A percentile compares a stretch with the other conserved stretches of the same genome.
Evolutionary conservation across 2,888 invertebrate species (phyloP).

Genomic region (Clitarchus hookeri): DNA sequence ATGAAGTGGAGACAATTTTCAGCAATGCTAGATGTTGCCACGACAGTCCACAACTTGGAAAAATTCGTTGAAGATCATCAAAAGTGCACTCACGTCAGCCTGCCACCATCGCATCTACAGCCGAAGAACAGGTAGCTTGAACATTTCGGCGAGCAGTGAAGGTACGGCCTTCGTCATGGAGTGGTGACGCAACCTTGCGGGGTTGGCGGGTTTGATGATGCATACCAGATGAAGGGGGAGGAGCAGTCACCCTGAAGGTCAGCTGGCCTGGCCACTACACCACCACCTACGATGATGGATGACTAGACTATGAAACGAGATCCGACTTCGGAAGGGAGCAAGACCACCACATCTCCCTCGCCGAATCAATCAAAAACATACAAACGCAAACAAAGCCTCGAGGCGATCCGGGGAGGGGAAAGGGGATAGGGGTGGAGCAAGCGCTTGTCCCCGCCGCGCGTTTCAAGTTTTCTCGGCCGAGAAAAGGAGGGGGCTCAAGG

Average conservation of each 20-base stretch:
- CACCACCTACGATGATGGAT: conserved; percentile 19
- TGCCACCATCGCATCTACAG: too few species aligned
- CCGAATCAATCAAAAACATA: conserved; percentile 23
- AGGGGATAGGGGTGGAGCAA: neutral
- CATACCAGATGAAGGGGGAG: conserved; percentile 10
- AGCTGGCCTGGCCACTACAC: conserved; percentile 3
- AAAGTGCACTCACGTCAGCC: too few species aligned
- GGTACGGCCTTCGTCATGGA: neutral
- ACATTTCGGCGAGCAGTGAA: too few species aligned
- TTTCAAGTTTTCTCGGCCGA: neutral
- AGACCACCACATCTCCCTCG: neutral
- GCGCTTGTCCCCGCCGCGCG: neutral
- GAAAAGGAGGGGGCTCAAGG: neutral
- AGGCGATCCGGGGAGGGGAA: neutral
- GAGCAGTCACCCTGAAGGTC: neutral
- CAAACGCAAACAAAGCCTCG: conserved; percentile 1
- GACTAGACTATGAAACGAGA: conserved; percentile 15
- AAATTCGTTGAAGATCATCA: too few species aligned
- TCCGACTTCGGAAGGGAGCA: neutral
- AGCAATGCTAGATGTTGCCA: too few species aligned
- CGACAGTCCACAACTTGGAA: too few species aligned
- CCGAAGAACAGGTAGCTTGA: too few species aligned
- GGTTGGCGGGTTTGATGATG: conserved; percentile 5
- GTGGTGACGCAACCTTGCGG: neutral
- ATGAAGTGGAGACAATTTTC: too few species aligned